Base-by-base conservation (phyloP, 2,888 invertebrate species). In the Brachypterus glaber region DNA sequence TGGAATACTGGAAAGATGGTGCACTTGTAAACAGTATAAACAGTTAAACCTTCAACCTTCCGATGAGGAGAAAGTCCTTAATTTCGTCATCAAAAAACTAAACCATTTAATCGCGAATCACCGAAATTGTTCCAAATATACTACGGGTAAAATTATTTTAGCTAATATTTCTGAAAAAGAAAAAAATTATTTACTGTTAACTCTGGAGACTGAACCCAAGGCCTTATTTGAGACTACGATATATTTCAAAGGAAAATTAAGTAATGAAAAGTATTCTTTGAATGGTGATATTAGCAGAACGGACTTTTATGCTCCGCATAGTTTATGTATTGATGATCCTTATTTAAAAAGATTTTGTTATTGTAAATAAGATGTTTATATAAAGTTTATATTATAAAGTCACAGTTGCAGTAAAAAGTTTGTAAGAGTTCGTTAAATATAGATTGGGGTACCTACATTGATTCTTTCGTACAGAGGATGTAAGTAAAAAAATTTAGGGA, bases 191-290 rank as follows among this genome's bases (percentile, higher is more conserved):
- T 77, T 80, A 52, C 73, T 85, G n/a, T 68, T 82, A n/a, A 71
- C 77, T 37, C 70, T 87, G 38, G 70, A 74, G 39, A 76, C 82
- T n/a, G 62, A 60, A 4, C 87, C 86, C 2, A 79, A 73, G 43
- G 76, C 73, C 1, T 65, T 75, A 25, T 86, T 81, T 52, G 85
- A 87, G 62, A 76, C 79, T 0, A 83, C 82, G 0, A 71, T 86
- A 2, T 60, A 68, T 9, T 63, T 69, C 32, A 44, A 48, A n/a
- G 50, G 50, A 44, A 50, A 54, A 46, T 45, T 51, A 32, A 43
- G 31, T 12, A 40, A 40, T 35, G 39, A 45, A 2, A 55, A 58
- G 15, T 68, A 73, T 39, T 53, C 64, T 43, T 50, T 79, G 3
- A 63, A 75, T 5, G 79, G 77, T 8, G 68, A 72, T 26, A 68